Conservation (phyloP, 2,888 invertebrate species). For the Lepidochrysops patricia region DNA sequence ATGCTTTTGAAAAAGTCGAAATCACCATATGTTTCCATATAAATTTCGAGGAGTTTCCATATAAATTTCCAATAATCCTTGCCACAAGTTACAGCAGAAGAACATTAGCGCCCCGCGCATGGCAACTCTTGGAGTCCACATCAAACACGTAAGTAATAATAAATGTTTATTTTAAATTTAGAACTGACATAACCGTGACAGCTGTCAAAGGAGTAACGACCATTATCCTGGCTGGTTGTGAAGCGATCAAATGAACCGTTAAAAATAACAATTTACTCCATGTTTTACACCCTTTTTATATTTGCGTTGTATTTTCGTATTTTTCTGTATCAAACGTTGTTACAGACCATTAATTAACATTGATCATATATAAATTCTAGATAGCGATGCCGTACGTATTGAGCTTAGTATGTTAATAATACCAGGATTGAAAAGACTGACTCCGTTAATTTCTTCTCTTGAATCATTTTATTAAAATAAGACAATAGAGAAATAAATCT, state of each 20-base stretch:
- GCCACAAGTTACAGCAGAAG: not conserved
- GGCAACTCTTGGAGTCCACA: conserved; percentile 23
- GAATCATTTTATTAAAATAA: too few relatives aligned
- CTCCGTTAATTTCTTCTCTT: too few relatives aligned
- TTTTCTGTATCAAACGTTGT: conserved; percentile 46
- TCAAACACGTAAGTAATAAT: conserved; percentile 50
- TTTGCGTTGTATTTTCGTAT: conserved; percentile 28
- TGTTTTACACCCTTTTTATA: conserved; percentile 44
- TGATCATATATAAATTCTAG: not conserved
- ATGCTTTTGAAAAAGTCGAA: too few relatives aligned
- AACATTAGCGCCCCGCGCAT: not conserved
- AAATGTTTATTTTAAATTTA: conserved; percentile 66
- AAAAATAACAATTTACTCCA: conserved; percentile 55
- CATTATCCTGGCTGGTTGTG: conserved; percentile 46
- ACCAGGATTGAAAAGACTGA: too few relatives aligned
- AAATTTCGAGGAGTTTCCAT: not conserved
- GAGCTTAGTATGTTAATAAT: too few relatives aligned
- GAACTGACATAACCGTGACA: conserved; percentile 59
- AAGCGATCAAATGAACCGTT: conserved; percentile 59
- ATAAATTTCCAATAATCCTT: not conserved
- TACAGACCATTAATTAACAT: conserved; percentile 45
- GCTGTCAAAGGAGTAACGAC: conserved; percentile 47
- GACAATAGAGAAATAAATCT: too few relatives aligned
- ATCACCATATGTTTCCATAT: too few relatives aligned
- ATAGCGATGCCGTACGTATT: too few relatives aligned